Conservation (phyloP, 2,797 vertebrate genomes). For the Pitangus sulphuratus region DNA sequence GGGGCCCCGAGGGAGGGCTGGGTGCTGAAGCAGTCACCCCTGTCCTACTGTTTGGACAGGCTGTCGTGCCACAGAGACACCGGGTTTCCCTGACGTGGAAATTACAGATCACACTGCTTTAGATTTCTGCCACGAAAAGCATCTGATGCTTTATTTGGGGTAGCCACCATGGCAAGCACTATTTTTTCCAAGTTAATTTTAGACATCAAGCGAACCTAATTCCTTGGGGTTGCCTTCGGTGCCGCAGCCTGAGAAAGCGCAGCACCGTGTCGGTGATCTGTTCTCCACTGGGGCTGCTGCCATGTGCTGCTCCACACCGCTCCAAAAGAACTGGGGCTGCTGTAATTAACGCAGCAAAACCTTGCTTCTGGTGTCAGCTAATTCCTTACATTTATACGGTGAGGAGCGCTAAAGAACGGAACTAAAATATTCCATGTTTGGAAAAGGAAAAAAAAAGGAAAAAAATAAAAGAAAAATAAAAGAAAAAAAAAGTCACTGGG, state of each 20-base stretch:
- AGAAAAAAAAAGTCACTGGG: rapidly evolving
- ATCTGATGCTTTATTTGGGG: not conserved
- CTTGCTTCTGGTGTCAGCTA: conserved; percentile 70
- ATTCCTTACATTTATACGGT: conserved; percentile 53
- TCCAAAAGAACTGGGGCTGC: conserved; percentile 68
- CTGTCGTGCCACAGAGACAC: not conserved
- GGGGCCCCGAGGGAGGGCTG: not conserved
- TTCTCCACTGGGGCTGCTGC: conserved; percentile 64
- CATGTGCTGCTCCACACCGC: conserved; percentile 13
- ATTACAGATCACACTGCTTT: not conserved
- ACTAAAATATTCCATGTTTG: conserved; percentile 47
- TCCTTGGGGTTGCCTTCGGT: conserved; percentile 1
- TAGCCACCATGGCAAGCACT: not conserved
- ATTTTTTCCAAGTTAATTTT: conserved; percentile 32
- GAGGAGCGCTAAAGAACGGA: conserved; percentile 41
- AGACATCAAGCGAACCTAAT: not conserved
- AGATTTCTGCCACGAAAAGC: not conserved
- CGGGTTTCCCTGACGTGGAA: not conserved
- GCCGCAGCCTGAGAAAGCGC: not conserved
- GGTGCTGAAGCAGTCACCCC: not conserved
- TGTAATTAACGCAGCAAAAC: conserved; percentile 74
- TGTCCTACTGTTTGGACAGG: not conserved
- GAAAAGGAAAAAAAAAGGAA: not conserved
- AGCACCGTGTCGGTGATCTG: not conserved
- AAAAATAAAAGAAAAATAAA: too few relatives aligned